Evolutionary conservation across 1,140 invertebrate genomes (phyloP), one percentile per base, ranked within the genome.

Genomic region (Lanistes nyassanus): DNA sequence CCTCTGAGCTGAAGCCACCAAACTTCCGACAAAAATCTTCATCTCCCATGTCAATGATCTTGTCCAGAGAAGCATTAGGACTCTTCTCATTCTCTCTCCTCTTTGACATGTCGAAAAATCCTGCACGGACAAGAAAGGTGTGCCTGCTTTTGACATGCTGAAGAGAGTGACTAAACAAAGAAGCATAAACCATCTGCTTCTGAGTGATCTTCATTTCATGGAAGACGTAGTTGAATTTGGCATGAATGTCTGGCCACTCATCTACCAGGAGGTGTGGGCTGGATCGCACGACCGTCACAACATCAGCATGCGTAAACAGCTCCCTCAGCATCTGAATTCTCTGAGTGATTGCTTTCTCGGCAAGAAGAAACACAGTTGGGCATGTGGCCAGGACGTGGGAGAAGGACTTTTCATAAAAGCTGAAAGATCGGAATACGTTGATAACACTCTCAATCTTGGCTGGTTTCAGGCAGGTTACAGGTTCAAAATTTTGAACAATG

Each of bases 141-240:
- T 87, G 86, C 42, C 86, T 42, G 16, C 69, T 62, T 36, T 77
- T 74, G 55, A 87, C 81, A 72, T 86, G 81, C 21, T 80, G 66
- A 0, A 87, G 69, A 11, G 81, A 67, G 74, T 84, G 78, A n/a
- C 67, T 75, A 66, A 87, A 84, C 65, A 85, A 70, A 51, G 77
- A 58, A 13, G 81, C 76, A 68, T 79, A 76, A 51, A 81, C 77
- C 81, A 87, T 85, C 39, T 86, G 84, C 60, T 76, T 68, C 51
- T 85, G 83, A 9, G 84, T 76, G 11, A 86, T 76, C 31, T 81
- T 81, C 84, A 87, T 85, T 39, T 76, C 60, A 51, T 75, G 64
- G 76, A 78, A 83, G 29, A 86, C 83, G 76, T 87, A 87, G 42
- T 81, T 58, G 76, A 83, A 86, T 74, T 83, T 84, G 34, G 80